Percentiles rank a stretch among this genome's conserved stretches.
These are phyloP conservation scores for Serrognathus titanus DNA, from an alignment of 2,888 invertebrate genomes.

Conservation along the genomic window DNA sequence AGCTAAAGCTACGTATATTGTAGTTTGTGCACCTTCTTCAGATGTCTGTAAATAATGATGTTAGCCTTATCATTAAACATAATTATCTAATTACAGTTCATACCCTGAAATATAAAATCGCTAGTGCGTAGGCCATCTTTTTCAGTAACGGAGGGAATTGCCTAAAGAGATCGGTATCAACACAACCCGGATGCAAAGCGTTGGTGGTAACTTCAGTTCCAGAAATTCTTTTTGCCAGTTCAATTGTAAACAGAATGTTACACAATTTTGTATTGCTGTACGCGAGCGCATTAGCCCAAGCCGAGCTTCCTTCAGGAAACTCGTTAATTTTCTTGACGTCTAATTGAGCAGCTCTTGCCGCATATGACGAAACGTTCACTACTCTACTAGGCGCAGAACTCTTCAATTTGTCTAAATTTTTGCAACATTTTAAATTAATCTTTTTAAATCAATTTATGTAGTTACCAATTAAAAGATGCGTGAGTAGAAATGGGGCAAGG, in stretches of 20 bases:
- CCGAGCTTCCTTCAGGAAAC: not conserved
- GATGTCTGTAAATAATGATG: conserved; percentile 53
- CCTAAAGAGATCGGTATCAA: conserved; percentile 12
- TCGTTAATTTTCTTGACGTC: conserved; percentile 4
- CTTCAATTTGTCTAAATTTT: conserved; percentile 49
- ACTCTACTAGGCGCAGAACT: conserved; percentile 34
- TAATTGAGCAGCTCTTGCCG: conserved; percentile 3
- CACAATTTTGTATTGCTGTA: conserved; percentile 30
- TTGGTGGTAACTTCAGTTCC: conserved; percentile 29
- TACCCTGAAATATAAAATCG: not conserved
- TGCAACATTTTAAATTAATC: not conserved
- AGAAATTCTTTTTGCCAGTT: conserved; percentile 29
- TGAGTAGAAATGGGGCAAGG: conserved; percentile 55
- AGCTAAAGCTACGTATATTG: conserved; percentile 71
- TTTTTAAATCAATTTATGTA: not conserved
- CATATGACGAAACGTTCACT: conserved; percentile 33
- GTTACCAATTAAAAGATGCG: conserved; percentile 58
- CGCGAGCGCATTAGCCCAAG: not conserved
- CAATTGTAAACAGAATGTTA: conserved; percentile 31
- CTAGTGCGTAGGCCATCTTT: not conserved
- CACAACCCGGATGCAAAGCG: conserved; percentile 35
- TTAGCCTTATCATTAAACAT: not conserved
- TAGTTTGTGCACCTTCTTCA: conserved; percentile 76
- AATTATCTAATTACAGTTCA: not conserved
- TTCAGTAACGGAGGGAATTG: not conserved